Evolutionary conservation across 2,797 vertebrate species (phyloP).

Genomic region (Ctenosaura bakeri): DNA sequence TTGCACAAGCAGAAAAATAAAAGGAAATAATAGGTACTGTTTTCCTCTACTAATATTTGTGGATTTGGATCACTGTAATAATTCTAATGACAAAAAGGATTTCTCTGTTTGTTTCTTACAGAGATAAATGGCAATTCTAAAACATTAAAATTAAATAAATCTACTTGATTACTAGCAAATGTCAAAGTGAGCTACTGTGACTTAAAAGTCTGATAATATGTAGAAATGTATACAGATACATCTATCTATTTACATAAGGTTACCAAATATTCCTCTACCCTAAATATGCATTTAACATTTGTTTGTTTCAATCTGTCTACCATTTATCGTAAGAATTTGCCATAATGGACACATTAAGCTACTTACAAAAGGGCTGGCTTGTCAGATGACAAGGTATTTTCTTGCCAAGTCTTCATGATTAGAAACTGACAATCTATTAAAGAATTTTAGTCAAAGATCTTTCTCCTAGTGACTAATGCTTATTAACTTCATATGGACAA

Average conservation of each 20-base stretch:
- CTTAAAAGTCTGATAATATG: background rate
- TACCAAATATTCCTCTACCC: background rate
- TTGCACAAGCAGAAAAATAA: too few species aligned
- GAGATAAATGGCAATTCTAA: background rate
- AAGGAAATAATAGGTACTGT: too few species aligned
- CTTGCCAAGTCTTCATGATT: slow-evolving; percentile 6
- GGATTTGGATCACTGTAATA: background rate
- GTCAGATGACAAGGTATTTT: background rate
- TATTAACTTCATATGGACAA: slow-evolving; percentile 4
- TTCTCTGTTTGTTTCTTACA: background rate
- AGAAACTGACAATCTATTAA: slow-evolving; percentile 27
- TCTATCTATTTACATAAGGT: background rate
- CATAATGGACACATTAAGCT: background rate
- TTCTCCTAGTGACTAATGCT: background rate
- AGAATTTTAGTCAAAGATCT: slow-evolving; percentile 1
- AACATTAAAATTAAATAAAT: background rate
- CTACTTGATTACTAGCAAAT: background rate
- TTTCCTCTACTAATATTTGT: too few species aligned
- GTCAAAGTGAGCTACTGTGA: background rate
- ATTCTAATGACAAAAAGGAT: background rate
- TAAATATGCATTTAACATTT: background rate
- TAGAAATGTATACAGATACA: background rate
- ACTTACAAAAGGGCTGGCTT: background rate
- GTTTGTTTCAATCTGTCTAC: background rate
- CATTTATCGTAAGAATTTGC: background rate